Base-by-base conservation (phyloP, 2,113 vertebrate genomes). In the Athene noctua region DNA sequence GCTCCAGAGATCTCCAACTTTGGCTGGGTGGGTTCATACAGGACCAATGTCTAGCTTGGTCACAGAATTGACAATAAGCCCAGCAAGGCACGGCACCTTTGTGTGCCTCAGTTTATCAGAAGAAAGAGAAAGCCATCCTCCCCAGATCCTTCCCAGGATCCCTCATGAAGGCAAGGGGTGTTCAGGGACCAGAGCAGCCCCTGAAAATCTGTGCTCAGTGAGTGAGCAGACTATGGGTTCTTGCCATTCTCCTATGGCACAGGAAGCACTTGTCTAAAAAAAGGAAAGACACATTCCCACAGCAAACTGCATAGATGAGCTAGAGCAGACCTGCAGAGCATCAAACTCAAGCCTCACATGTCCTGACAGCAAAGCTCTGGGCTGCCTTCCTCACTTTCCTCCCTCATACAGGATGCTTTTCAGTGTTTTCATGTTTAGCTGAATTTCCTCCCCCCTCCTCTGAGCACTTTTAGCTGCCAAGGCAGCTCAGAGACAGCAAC, bases 381-480 rank as follows among this genome's bases (percentile, higher is more conserved):
- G 65, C 63, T 94, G 86, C 52, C 42, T 81, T 74, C 65, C 75
- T 40, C 40, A 15, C 32, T 62, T 22, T 30, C 22, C 80, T 92
- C 88, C 80, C 65, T 85, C 17, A 2, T 80, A 67, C 36, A 65
- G 25, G 73, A 84, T 40, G 65, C 40, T 93, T 49, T 75, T 65
- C 26, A 2, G 32, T 32, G 44, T 81, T 91, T 91, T 84, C 21
- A 9, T 57, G 72, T 79, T 96, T 68, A 91, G 86, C 66, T 87
- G 66, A 94, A 84, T 68, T 75, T 90, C 51, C 59, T 52, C 14
- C 46, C 38, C n/a, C 47, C 32, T 77, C 54, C 67, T 46, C 17
- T 15, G 13, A 96, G 91, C 86, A 57, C 46, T 94, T 91, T 26
- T 87, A 86, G 49, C 84, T 96, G 96, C 88, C 94, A 97, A 96